A percentile compares a stretch with the other conserved stretches of the same genome.
Conservation (phyloP, 2,888 invertebrate genomes). For the Pterostichus madidus region DNA sequence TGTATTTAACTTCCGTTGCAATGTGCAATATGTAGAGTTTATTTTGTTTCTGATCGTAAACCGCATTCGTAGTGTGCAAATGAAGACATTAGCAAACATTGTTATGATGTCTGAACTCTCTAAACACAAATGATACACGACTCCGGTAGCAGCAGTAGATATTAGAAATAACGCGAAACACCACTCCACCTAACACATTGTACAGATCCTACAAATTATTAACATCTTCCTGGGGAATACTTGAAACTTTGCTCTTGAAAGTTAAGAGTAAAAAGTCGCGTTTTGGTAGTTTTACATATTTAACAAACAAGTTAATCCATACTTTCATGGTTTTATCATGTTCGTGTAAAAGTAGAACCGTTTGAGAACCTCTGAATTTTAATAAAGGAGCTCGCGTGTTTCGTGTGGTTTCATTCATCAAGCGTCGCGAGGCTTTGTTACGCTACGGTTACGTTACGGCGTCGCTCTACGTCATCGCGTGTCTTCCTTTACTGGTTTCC, state of each 20-base stretch:
- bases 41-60: constrained; percentile 50
- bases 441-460: constrained; percentile 11
- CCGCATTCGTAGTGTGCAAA: constrained; percentile 44
- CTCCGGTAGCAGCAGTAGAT: constrained; percentile 35
- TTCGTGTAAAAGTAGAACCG: constrained; percentile 1
- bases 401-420: constrained; percentile 53
- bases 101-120: constrained; percentile 47
- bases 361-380: constrained; percentile 40
- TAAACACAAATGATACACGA: constrained; percentile 48
- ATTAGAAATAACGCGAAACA: constrained; percentile 48
- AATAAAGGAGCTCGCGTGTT: constrained; percentile 31
- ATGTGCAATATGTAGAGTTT: constrained; percentile 44
- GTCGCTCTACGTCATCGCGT: constrained; percentile 10
- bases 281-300: constrained; percentile 23
- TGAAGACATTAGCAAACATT: constrained; percentile 56
- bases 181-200: constrained; percentile 28
- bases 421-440: constrained; percentile 26
- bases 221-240: constrained; percentile 36
- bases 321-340: constrained; percentile 25
- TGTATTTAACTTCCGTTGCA: constrained; percentile 18
- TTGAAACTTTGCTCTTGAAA: constrained; percentile 36
- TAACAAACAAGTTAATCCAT: constrained; percentile 21
- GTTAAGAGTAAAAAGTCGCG: constrained; percentile 37
- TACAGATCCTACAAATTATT: constrained; percentile 28
- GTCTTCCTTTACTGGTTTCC: background rate